phyloP scores from a whole-genome alignment of 1,140 invertebrate species.

The Diachasma alloeum region DNA sequence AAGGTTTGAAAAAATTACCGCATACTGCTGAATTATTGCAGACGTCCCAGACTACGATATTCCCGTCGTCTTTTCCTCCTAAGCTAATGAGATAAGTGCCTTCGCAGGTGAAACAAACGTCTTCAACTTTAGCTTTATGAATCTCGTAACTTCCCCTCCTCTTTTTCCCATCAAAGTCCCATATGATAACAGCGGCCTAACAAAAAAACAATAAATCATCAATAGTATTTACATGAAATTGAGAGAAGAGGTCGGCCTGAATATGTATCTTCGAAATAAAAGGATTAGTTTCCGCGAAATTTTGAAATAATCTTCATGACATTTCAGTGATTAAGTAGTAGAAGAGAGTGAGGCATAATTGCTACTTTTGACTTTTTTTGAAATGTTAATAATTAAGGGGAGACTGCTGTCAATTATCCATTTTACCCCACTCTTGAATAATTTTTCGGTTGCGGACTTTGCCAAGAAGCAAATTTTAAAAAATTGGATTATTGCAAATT shows the following conservation, averaged over 20 bases:
- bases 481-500: too few relatives aligned
- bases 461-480: too few relatives aligned
- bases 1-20: conserved; percentile 56
- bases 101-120: conserved; percentile 81
- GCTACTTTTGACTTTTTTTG: neutral
- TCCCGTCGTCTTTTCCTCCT: conserved; percentile 88
- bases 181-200: conserved; percentile 83
- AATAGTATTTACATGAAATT: neutral
- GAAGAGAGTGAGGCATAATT: neutral
- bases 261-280: too few relatives aligned
- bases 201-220: conserved; percentile 26
- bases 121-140: conserved; percentile 87
- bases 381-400: too few relatives aligned
- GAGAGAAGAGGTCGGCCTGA: too few relatives aligned
- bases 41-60: conserved; percentile 80
- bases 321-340: conserved; percentile 8
- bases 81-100: conserved; percentile 84
- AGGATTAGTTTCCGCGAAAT: too few relatives aligned
- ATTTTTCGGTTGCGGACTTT: too few relatives aligned
- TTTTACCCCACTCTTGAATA: too few relatives aligned
- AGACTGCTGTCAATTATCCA: too few relatives aligned
- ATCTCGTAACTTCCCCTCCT: conserved; percentile 76
- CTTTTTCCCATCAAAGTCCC: conserved; percentile 78
- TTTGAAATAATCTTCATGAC: too few relatives aligned
- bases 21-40: conserved; percentile 71